A percentile compares a stretch with the other conserved stretches of the same genome.
These are phyloP conservation scores for Balaenoptera acutorostrata DNA, from an alignment of 2,113 vertebrate genomes.

Conservation along the genomic window DNA sequence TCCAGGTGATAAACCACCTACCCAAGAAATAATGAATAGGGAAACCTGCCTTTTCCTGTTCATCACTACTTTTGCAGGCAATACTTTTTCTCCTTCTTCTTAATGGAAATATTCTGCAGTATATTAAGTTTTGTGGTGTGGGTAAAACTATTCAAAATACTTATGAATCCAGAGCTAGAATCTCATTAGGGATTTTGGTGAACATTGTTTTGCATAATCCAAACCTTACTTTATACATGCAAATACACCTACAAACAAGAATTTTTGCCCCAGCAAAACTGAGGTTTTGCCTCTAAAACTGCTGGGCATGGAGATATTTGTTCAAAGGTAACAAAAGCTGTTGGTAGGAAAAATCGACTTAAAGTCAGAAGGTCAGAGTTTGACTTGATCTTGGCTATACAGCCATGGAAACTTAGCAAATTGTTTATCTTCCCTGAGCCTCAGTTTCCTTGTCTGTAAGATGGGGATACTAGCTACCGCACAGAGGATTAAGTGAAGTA, in stretches of 20 bases:
- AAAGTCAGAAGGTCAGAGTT: not conserved
- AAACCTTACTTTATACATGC: not conserved
- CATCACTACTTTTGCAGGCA: not conserved
- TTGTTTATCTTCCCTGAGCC: not conserved
- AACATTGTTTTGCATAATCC: not conserved
- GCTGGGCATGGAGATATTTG: not conserved
- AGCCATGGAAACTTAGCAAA: not conserved
- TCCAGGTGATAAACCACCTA: not conserved
- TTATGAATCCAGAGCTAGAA: not conserved
- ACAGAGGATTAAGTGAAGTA: not conserved
- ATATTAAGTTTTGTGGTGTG: not conserved
- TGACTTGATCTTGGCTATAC: not conserved
- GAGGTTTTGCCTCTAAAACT: not conserved
- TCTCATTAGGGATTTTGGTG: not conserved
- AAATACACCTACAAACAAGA: not conserved
- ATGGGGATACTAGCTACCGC: not conserved
- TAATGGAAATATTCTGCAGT: not conserved
- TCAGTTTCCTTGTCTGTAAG: not conserved
- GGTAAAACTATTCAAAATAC: not conserved
- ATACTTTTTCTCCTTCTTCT: not conserved
- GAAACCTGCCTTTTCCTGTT: not conserved
- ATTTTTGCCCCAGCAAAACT: not conserved
- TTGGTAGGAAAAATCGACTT: not conserved
- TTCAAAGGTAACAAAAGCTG: not conserved
- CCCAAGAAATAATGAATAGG: not conserved